Percentiles rank a stretch among this genome's conserved stretches.
Conservation (phyloP, 2,888 invertebrate species). For the Drosophila tanythrix region DNA sequence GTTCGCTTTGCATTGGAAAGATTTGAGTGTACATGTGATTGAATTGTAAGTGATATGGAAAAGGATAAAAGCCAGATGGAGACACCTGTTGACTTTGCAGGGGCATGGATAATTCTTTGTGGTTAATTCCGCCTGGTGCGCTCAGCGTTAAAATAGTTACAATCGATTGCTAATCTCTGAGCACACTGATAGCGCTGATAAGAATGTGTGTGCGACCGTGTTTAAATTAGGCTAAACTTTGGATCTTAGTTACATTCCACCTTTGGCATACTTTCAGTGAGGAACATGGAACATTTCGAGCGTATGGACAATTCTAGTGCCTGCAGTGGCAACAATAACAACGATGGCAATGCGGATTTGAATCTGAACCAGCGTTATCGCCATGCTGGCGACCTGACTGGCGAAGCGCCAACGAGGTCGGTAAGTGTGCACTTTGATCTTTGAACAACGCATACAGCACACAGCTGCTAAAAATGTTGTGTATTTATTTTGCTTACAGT, state of each 20-base stretch:
- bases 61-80: not conserved
- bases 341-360: constrained; percentile 30
- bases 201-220: constrained; percentile 1
- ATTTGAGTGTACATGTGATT: not conserved
- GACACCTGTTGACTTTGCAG: constrained; percentile 52
- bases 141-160: constrained; percentile 48
- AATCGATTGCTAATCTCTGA: constrained; percentile 24
- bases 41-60: constrained; percentile 21
- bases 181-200: constrained; percentile 43
- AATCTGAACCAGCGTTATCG: constrained; percentile 72
- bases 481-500: constrained; percentile 68
- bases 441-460: constrained; percentile 9
- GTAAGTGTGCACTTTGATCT: constrained; percentile 72
- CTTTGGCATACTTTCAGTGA: constrained; percentile 38
- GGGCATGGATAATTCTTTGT: constrained; percentile 21
- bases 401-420: constrained; percentile 76
- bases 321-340: constrained; percentile 21
- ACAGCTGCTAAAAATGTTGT: constrained; percentile 6
- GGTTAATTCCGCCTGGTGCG: constrained; percentile 10
- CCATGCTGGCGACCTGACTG: constrained; percentile 82
- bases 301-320: constrained; percentile 29
- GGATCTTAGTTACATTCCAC: constrained; percentile 49
- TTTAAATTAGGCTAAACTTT: constrained; percentile 56
- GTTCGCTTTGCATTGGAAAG: not conserved
- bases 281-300: constrained; percentile 47